Evolutionary conservation across 2,113 vertebrate genomes (phyloP).

Genomic region (Phrynosoma blainvillii): DNA sequence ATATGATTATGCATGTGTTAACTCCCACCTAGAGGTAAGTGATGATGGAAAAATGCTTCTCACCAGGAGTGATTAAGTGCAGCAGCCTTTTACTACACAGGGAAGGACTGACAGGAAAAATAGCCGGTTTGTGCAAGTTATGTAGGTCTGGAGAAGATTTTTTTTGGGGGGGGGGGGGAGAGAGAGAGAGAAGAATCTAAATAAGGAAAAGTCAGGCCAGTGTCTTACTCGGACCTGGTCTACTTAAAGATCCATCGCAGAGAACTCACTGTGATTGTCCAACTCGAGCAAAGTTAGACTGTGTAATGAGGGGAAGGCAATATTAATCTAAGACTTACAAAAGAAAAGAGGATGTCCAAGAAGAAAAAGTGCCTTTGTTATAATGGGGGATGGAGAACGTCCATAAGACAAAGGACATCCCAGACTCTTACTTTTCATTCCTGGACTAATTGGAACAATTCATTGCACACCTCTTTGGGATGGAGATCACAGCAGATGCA

Average conservation of each 20-base stretch:
- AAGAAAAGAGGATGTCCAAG: not conserved
- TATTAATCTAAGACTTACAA: not conserved
- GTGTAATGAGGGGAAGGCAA: not conserved
- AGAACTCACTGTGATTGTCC: not conserved
- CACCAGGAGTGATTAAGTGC: not conserved
- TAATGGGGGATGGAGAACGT: fast-evolving
- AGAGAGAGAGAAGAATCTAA: not conserved
- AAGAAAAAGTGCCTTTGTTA: constrained; percentile 28
- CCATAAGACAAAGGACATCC: not conserved
- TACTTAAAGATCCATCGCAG: too few relatives aligned
- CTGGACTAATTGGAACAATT: not conserved
- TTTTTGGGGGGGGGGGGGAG: too few relatives aligned
- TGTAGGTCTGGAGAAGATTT: not conserved
- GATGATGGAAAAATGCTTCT: not conserved
- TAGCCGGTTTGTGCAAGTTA: not conserved
- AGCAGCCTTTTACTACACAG: not conserved
- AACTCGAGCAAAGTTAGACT: not conserved
- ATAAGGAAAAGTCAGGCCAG: not conserved
- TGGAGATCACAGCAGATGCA: not conserved
- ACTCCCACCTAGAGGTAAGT: not conserved
- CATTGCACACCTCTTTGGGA: not conserved
- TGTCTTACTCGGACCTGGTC: not conserved
- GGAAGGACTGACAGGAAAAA: not conserved
- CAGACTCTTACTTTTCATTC: not conserved
- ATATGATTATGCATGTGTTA: not conserved